Conservation (phyloP, 1,140 invertebrate genomes). For the Saccostrea glomerata region DNA sequence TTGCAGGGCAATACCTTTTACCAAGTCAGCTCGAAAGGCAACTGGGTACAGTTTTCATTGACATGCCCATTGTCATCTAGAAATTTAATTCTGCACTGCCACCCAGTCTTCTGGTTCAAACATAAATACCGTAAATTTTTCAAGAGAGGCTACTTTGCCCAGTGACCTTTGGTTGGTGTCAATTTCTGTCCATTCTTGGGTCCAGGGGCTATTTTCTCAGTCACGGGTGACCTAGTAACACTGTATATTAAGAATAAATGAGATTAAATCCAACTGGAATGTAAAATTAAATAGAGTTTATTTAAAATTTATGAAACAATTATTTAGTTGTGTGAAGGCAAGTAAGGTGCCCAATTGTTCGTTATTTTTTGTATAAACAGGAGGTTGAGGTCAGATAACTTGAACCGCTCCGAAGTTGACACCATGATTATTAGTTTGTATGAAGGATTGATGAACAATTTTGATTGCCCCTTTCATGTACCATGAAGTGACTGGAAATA, state of each 20-base stretch:
- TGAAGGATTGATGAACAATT: neutral
- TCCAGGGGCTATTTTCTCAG: conserved; percentile 18
- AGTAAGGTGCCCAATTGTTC: neutral
- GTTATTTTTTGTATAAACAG: conserved; percentile 9
- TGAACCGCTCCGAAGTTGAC: conserved; percentile 6
- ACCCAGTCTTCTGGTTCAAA: neutral
- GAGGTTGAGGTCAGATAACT: neutral
- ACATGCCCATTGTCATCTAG: conserved; percentile 1
- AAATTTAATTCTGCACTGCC: neutral
- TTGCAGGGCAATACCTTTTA: conserved; percentile 22
- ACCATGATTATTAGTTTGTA: neutral
- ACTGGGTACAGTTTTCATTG: conserved; percentile 15
- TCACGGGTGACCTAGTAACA: neutral
- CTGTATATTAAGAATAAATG: neutral
- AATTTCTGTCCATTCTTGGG: neutral
- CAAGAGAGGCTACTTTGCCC: neutral
- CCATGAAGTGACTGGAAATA: neutral
- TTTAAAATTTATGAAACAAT: conserved; percentile 10
- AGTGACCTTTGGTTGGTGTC: neutral
- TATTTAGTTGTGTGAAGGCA: neutral
- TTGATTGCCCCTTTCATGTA: conserved; percentile 24
- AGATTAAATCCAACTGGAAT: neutral
- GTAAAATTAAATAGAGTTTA: conserved; percentile 14
- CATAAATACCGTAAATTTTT: neutral
- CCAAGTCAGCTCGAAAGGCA: conserved; percentile 11